A percentile compares a stretch with the other conserved stretches of the same genome.
Conservation (phyloP, 2,797 vertebrate genomes). For the Anas flavirostris region DNA sequence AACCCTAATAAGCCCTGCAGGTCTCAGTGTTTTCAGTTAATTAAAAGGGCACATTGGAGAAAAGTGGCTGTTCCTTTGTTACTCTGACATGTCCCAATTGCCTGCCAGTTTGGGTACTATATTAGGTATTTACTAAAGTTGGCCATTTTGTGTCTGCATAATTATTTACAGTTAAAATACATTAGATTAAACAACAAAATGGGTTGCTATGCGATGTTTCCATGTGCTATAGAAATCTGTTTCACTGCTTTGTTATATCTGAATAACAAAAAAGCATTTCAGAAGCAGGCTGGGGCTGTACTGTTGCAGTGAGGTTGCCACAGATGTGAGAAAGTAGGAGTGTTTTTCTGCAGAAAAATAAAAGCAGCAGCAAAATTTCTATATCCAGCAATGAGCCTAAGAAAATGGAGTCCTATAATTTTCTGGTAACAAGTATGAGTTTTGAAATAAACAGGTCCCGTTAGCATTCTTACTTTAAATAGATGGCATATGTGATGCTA, state of each 20-base stretch:
- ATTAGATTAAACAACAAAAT: neutral
- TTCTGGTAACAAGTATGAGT: neutral
- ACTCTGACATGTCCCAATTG: neutral
- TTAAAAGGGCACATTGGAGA: neutral
- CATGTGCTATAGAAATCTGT: neutral
- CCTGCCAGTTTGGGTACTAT: neutral
- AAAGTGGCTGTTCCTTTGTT: neutral
- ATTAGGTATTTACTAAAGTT: neutral
- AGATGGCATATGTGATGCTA: neutral
- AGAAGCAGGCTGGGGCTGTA: neutral
- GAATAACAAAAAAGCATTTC: neutral
- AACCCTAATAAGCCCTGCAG: neutral
- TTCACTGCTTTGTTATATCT: neutral
- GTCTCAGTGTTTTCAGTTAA: neutral
- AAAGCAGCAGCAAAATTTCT: neutral
- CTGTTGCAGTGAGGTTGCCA: neutral
- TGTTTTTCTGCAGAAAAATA: neutral
- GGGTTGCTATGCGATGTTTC: neutral
- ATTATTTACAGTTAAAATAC: neutral
- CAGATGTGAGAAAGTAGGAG: neutral
- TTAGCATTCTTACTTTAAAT: neutral
- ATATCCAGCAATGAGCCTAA: neutral
- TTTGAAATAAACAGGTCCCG: slow-evolving; percentile 23
- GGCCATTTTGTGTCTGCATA: neutral
- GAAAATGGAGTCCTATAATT: neutral